Percentiles rank a stretch among this genome's conserved stretches.
These are phyloP conservation scores for Calliphora vicina DNA, from an alignment of 1,140 invertebrate genomes.

Conservation along the genomic window DNA sequence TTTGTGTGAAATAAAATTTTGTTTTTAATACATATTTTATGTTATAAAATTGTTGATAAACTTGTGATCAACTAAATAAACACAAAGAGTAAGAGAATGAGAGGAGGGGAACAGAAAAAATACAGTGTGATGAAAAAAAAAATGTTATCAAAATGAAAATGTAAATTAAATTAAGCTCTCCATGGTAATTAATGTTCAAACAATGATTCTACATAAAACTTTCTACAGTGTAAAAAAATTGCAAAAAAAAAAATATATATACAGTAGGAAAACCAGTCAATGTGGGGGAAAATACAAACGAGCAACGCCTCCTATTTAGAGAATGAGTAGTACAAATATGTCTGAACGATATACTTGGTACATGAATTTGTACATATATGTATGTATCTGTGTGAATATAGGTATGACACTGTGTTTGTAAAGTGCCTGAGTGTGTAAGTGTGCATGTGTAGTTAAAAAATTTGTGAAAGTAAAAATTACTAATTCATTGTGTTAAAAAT, in stretches of 20 bases:
- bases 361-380: too few species aligned
- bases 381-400: too few species aligned
- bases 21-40: too few species aligned
- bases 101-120: neutral
- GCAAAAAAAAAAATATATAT: neutral
- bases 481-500: neutral
- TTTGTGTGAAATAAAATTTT: too few species aligned
- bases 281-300: neutral
- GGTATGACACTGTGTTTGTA: too few species aligned
- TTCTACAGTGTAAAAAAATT: neutral
- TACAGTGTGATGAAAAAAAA: neutral
- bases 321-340: neutral
- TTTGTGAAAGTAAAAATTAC: constrained; percentile 1
- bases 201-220: neutral
- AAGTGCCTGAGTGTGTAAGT: too few species aligned
- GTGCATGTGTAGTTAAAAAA: neutral
- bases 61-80: neutral
- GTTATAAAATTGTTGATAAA: neutral
- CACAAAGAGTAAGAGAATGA: neutral
- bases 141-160: neutral
- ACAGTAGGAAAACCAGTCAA: neutral
- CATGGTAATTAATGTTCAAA: constrained; percentile 1
- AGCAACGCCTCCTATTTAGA: neutral
- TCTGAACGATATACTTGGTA: neutral
- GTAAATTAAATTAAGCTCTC: constrained; percentile 1